Conservation (phyloP, 2,113 vertebrate species). For the Melierax canorus region DNA sequence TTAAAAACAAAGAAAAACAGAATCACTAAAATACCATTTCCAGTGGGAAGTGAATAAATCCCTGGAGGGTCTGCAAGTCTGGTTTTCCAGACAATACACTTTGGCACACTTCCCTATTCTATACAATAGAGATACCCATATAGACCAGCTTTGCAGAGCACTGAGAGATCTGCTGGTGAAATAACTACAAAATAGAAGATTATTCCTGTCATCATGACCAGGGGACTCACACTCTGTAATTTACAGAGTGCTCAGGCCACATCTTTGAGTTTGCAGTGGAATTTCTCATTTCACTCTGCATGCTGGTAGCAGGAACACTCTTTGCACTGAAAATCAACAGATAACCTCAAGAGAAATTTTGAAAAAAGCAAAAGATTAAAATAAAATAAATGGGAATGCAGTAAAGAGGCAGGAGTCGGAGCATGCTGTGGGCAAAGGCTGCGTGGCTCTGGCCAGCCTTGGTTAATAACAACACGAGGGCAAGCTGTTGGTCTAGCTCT, state of each 20-base stretch:
- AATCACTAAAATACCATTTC: not conserved
- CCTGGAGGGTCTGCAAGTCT: not conserved
- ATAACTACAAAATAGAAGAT: not conserved
- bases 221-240: fast-evolving
- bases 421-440: not conserved
- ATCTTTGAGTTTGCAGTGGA: not conserved
- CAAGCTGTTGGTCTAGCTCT: not conserved
- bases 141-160: not conserved
- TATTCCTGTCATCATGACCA: not conserved
- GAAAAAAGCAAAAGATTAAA: not conserved
- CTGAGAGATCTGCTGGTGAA: not conserved
- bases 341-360: not conserved
- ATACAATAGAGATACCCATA: not conserved
- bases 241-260: not conserved
- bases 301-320: not conserved
- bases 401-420: not conserved
- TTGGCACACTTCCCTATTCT: not conserved
- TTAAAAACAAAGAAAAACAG: not conserved
- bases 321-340: not conserved
- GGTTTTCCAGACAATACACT: not conserved
- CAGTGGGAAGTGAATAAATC: not conserved
- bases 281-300: not conserved
- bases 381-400: not conserved
- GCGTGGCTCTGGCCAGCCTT: not conserved
- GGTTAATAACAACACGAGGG: not conserved